These are phyloP conservation scores for Polietes domitor DNA, from an alignment of 2,888 invertebrate species.

Conservation along the genomic window DNA sequence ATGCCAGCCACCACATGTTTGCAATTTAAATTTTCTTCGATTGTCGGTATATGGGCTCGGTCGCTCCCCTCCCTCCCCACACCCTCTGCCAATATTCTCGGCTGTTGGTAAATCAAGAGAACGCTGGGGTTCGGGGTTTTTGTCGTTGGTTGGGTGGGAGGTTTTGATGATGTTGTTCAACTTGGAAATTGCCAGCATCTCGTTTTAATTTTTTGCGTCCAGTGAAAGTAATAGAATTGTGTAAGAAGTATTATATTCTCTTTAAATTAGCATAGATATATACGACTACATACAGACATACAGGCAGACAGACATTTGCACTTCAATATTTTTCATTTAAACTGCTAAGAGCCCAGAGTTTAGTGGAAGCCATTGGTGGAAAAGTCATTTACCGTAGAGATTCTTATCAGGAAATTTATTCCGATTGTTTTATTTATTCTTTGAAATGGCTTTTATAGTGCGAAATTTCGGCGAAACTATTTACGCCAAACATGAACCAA, in stretches of 20 bases:
- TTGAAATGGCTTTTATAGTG: too few relatives aligned
- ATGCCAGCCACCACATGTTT: constrained; percentile 61
- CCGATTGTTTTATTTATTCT: too few relatives aligned
- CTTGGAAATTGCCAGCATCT: constrained; percentile 47
- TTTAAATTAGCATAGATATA: constrained; percentile 50
- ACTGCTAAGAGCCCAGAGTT: too few relatives aligned
- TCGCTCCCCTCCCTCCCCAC: neutral
- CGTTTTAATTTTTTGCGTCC: constrained; percentile 55
- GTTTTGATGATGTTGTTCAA: constrained; percentile 28
- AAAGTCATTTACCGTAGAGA: too few relatives aligned
- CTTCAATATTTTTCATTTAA: neutral
- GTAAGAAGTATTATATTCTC: constrained; percentile 45
- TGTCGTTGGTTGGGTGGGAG: neutral
- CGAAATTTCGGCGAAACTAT: too few relatives aligned
- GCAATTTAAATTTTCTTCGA: constrained; percentile 63
- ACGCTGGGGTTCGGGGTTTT: neutral
- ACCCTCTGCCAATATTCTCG: neutral
- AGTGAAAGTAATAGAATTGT: constrained; percentile 63
- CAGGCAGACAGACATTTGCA: neutral
- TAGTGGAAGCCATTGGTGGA: too few relatives aligned
- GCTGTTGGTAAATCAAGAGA: too few relatives aligned
- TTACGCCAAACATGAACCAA: too few relatives aligned
- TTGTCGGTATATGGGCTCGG: constrained; percentile 6
- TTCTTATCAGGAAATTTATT: too few relatives aligned
- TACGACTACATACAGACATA: neutral